These are phyloP conservation scores for Candoia aspera DNA, from an alignment of 2,113 vertebrate genomes.

Conservation along the genomic window DNA sequence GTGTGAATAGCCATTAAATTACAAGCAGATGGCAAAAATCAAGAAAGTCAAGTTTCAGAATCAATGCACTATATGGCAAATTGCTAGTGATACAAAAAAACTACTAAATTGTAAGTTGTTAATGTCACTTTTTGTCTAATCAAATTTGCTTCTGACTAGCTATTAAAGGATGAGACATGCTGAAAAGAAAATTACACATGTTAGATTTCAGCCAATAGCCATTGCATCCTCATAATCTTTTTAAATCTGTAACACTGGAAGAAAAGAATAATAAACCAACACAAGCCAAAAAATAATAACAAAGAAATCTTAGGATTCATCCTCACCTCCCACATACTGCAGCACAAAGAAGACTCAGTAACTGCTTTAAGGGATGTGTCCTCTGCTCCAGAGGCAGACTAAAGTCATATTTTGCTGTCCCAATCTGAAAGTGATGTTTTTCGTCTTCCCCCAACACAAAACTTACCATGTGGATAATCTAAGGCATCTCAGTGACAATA, in stretches of 20 bases:
- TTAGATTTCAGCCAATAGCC: neutral
- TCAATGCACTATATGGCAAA: neutral
- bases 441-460: neutral
- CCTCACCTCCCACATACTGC: neutral
- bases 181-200: neutral
- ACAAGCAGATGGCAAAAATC: neutral
- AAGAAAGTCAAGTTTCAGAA: neutral
- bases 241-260: neutral
- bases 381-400: neutral
- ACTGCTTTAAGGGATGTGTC: neutral
- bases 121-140: neutral
- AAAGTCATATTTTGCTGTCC: neutral
- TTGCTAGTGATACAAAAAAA: neutral
- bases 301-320: neutral
- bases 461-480: neutral
- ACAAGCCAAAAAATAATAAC: neutral
- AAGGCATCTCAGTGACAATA: neutral
- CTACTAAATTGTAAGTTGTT: neutral
- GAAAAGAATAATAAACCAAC: neutral
- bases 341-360: neutral
- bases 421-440: neutral
- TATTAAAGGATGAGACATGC: neutral
- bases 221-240: neutral
- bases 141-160: neutral
- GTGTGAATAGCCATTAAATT: constrained; percentile 9